A percentile compares a stretch with the other conserved stretches of the same genome.
Evolutionary conservation across 2,113 vertebrate species (phyloP).

Genomic region (Electrona antarctica): DNA sequence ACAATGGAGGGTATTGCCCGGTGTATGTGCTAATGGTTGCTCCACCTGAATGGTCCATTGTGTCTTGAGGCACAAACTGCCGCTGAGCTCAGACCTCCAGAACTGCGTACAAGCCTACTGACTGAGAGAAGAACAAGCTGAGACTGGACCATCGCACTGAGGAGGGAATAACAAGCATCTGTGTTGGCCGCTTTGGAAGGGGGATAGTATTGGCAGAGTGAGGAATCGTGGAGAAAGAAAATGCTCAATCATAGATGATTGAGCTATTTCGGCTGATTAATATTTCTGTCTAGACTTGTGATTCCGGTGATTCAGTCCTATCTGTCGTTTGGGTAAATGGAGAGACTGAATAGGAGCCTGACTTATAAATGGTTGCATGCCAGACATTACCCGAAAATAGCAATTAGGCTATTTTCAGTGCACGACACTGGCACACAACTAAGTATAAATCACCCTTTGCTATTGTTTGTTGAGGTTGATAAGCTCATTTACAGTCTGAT

Average conservation of each 20-base stretch:
- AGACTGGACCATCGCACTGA: not conserved
- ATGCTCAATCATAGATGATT: not conserved
- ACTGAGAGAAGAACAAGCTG: constrained; percentile 21
- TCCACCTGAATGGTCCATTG: constrained; percentile 66
- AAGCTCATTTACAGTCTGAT: constrained; percentile 15
- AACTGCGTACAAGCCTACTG: constrained; percentile 25
- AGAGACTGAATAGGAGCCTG: not conserved
- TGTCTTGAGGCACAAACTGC: constrained; percentile 59
- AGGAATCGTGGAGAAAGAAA: not conserved
- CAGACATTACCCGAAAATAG: too few species aligned
- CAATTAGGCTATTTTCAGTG: too few species aligned
- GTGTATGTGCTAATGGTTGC: constrained; percentile 50
- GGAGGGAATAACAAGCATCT: constrained; percentile 3
- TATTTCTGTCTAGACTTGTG: constrained; percentile 1
- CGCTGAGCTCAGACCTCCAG: constrained; percentile 46
- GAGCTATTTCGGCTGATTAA: not conserved
- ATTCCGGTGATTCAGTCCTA: not conserved
- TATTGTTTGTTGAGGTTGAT: not conserved
- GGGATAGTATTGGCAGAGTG: not conserved
- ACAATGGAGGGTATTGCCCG: constrained; percentile 48
- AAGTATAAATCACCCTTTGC: not conserved
- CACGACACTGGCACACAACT: too few species aligned
- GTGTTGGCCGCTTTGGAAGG: constrained; percentile 24
- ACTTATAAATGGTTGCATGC: too few species aligned
- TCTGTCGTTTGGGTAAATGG: not conserved